Base-by-base conservation (phyloP, 1,140 invertebrate species). In the Spodoptera frugiperda region DNA sequence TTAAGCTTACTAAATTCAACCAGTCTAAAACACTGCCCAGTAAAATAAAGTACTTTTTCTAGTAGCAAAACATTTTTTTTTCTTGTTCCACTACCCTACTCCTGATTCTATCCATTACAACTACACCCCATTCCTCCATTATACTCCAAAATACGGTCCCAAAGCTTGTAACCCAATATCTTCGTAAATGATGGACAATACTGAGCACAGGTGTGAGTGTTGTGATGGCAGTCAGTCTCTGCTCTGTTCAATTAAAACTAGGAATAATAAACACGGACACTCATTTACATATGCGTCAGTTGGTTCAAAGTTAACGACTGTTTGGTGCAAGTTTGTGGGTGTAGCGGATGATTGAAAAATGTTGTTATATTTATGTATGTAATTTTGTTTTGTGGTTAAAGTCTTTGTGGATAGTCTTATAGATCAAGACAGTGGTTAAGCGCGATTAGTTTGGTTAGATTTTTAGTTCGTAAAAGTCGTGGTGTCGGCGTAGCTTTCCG, bases 201-300 rank as follows among this genome's bases (percentile, higher is more conserved):
- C 49, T 12, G 39, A 33, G 49, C 74, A 73, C 85, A 86, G 85
- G 85, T 86, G 85, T 72, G 44, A 15, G 39, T 87, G 80, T 82
- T 87, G 77, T 85, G 68, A 57, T 70, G 77, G 71, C 59, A 78
- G 75, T 51, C 76, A 54, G 57, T 30, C 57, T 80, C 79, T 82
- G 76, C 71, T 75, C 39, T 75, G 79, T 85, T 84, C 85, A 85
- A 87, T 87, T 84, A 85, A 87, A 87, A 81, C 83, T 84, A 83
- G 83, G 63, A 87, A 84, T 82, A 87, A 87, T 85, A 87, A 87
- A 84, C 83, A 83, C 51, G 17, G 57, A 68, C 73, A 77, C 76
- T 87, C 81, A 83, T 82, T 83, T 82, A 82, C 78, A 82, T 81
- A 76, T 65, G 65, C 77, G 77, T 80, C 83, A 82, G 82, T 83